Conservation (phyloP, 2,888 invertebrate species). For the Dysmachus trigonus region DNA sequence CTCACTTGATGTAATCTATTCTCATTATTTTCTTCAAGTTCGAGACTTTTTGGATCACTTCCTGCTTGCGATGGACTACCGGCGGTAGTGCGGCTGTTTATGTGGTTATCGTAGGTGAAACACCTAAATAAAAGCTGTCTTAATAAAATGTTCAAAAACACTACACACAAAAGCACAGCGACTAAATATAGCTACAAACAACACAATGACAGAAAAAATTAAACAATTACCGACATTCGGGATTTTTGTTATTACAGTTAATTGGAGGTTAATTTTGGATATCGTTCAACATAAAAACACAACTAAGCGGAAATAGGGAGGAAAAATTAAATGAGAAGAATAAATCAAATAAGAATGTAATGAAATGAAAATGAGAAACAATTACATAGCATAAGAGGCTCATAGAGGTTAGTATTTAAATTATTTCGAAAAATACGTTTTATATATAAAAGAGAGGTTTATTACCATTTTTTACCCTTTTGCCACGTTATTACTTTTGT, state of each 20-base stretch:
- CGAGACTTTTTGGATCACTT: constrained; percentile 57
- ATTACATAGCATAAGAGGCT: constrained; percentile 28
- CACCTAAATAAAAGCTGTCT: constrained; percentile 54
- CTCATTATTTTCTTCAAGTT: constrained; percentile 58
- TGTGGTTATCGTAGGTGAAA: constrained; percentile 60
- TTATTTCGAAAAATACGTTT: constrained; percentile 34
- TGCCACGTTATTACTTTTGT: constrained; percentile 87
- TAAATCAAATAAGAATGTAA: background rate
- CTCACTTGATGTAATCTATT: constrained; percentile 55
- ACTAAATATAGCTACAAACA: constrained; percentile 15
- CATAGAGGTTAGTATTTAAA: constrained; percentile 28
- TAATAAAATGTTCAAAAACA: background rate
- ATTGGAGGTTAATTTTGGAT: background rate
- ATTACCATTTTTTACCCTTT: constrained; percentile 86
- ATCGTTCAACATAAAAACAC: background rate
- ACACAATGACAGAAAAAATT: constrained; percentile 22
- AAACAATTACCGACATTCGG: constrained; percentile 19
- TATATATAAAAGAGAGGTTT: constrained; percentile 46
- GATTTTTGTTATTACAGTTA: background rate
- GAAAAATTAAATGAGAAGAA: background rate
- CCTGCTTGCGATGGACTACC: constrained; percentile 59
- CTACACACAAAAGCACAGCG: background rate
- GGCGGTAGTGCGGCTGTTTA: constrained; percentile 59
- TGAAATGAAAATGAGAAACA: constrained; percentile 7
- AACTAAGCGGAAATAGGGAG: constrained; percentile 10